These are phyloP conservation scores for Archaeoteleia sp. DNA, from an alignment of 2,888 invertebrate genomes.

Conservation along the genomic window DNA sequence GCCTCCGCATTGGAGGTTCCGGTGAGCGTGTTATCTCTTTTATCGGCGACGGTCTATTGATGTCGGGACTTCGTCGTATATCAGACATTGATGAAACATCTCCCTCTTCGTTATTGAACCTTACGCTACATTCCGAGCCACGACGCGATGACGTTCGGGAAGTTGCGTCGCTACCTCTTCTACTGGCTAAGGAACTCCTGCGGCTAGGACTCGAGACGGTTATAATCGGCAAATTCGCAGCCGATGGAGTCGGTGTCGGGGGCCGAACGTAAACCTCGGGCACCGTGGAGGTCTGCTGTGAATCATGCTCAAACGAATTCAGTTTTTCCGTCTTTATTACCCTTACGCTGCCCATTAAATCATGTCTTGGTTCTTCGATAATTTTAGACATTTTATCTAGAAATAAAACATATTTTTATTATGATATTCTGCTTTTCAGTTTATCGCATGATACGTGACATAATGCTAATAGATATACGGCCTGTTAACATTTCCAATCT, in stretches of 20 bases:
- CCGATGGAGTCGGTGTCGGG: conserved; percentile 70
- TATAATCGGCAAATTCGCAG: conserved; percentile 68
- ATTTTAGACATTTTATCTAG: conserved; percentile 15
- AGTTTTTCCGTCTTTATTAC: conserved; percentile 18
- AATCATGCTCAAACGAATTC: conserved; percentile 5
- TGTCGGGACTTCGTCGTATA: conserved; percentile 36
- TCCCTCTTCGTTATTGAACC: conserved; percentile 65
- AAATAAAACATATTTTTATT: too few relatives aligned
- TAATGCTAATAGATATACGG: too few relatives aligned
- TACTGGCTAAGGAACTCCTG: conserved; percentile 68
- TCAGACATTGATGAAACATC: conserved; percentile 18
- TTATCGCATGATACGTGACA: too few relatives aligned
- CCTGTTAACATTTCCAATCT: too few relatives aligned
- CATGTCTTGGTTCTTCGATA: conserved; percentile 9
- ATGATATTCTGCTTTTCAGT: too few relatives aligned
- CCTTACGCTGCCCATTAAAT: neutral
- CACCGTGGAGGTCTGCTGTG: conserved; percentile 63
- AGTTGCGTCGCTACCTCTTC: conserved; percentile 61
- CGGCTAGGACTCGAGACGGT: conserved; percentile 71
- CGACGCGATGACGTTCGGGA: conserved; percentile 61
- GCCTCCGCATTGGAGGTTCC: conserved; percentile 58
- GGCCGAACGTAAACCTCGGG: conserved; percentile 73
- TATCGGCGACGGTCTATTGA: conserved; percentile 46
- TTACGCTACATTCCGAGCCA: conserved; percentile 69
- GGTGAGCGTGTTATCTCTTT: conserved; percentile 54